Evolutionary conservation across 2,888 invertebrate species (phyloP), one percentile per base, ranked within the genome.

Genomic region (Spilarctia lutea): DNA sequence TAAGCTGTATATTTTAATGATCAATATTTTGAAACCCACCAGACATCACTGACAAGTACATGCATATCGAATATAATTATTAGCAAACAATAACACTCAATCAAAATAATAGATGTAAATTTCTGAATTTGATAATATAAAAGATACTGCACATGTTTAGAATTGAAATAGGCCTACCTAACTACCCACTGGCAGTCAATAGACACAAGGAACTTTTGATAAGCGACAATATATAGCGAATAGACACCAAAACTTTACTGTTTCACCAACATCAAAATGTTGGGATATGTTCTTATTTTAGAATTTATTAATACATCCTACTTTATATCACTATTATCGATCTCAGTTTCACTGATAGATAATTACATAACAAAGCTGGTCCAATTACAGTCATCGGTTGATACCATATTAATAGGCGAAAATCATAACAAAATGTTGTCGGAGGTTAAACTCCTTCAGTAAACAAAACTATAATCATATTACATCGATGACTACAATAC

Each of bases 271-370:
- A 76, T 77, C 73, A 80, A 74, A 86, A 89, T 87, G 86, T 82
- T 80, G 82, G 87, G 88, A 91, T 87, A 89, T 87, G 88, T 82
- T 89, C 88, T 88, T 90, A 82, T 74, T 90, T 88, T 89, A 88
- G 86, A 88, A 86, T 88, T 83, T 87, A 85, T 78, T 82, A 79
- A 63, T 84, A 85, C 81, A 84, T 82, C 81, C 83, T 83, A 87
- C 81, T 86, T 79, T 84, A 87, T 85, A 88, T 87, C 86, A 87
- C 86, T 88, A 88, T 87, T 85, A 86, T 86, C 84, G 83, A 81
- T 78, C 86, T 93, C 94, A 94, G 94, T 94, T 93, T 86, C 74
- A 94, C 94, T 94, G 94, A 93, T 83, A 84, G 85, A 86, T 88
- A 87, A 85, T 65, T 71, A 42, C 60, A 88, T 84, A 88, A 91